A percentile compares a stretch with the other conserved stretches of the same genome.
phyloP scores from a whole-genome alignment of 1,140 invertebrate genomes.

The Brachionus asplanchnoidis region DNA sequence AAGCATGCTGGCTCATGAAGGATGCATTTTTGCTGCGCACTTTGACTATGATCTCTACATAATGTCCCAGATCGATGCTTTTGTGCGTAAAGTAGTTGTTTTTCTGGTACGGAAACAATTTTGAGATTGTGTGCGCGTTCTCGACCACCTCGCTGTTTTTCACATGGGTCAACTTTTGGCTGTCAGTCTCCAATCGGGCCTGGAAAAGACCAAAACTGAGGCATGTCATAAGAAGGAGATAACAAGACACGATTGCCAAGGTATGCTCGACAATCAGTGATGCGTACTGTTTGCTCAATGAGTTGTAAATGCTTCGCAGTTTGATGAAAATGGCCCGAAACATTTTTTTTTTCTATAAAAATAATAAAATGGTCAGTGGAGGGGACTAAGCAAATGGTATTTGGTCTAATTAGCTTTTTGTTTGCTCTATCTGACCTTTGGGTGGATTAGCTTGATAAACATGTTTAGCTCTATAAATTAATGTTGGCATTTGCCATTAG shows the following conservation, averaged over 20 bases:
- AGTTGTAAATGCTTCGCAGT: constrained; percentile 23
- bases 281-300: not conserved
- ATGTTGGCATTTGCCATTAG: not conserved
- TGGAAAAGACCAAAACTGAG: constrained; percentile 23
- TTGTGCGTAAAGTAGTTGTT: constrained; percentile 24
- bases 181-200: not conserved
- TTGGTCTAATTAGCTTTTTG: not conserved
- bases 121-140: not conserved
- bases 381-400: not conserved
- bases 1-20: not conserved
- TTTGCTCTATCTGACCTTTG: not conserved
- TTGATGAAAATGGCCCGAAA: constrained; percentile 30
- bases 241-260: not conserved
- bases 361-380: not conserved
- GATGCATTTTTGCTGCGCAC: not conserved
- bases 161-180: constrained; percentile 21
- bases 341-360: constrained; percentile 36
- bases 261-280: constrained; percentile 2
- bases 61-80: constrained; percentile 8
- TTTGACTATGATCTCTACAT: constrained; percentile 24
- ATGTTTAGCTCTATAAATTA: not conserved
- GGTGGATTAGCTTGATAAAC: not conserved
- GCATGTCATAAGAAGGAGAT: not conserved
- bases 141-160: not conserved
- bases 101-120: not conserved